A percentile compares a stretch with the other conserved stretches of the same genome.
Evolutionary conservation across 2,797 vertebrate species (phyloP).

Genomic region (Enteromius paludinosus): DNA sequence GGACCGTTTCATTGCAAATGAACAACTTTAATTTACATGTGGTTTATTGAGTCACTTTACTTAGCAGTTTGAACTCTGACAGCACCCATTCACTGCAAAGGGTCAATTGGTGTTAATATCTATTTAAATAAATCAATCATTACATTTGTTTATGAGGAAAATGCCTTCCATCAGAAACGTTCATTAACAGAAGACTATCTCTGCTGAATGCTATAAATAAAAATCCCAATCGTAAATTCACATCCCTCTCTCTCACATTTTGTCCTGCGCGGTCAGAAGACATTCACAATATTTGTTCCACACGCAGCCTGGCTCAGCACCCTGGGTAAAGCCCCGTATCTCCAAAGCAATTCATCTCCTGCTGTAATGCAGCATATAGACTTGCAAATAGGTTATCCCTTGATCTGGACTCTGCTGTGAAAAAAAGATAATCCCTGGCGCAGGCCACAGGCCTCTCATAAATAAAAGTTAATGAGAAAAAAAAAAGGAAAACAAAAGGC

Average conservation of each 20-base stretch:
- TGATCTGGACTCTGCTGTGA: conserved; percentile 40
- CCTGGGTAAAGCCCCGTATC: conserved; percentile 18
- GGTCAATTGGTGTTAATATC: neutral
- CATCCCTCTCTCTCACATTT: neutral
- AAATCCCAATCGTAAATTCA: conserved; percentile 7
- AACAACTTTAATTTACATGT: neutral
- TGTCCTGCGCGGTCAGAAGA: conserved; percentile 18
- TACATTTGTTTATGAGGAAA: neutral
- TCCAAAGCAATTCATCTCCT: conserved; percentile 47
- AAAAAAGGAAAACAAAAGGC: conserved; percentile 24
- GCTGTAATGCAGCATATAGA: conserved; percentile 37
- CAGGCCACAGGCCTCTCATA: conserved; percentile 44
- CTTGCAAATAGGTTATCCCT: conserved; percentile 54
- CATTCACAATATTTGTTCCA: conserved; percentile 32
- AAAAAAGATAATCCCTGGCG: conserved; percentile 51
- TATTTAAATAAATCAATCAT: neutral
- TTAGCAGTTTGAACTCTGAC: neutral
- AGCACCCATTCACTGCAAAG: neutral
- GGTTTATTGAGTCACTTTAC: neutral
- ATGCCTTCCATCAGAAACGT: neutral
- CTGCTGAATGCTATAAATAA: conserved; percentile 7
- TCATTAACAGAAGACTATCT: neutral
- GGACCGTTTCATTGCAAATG: neutral
- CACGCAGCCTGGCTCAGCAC: conserved; percentile 27
- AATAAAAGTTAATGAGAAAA: conserved; percentile 49